Evolutionary conservation across 2,113 vertebrate species (phyloP), one percentile per base, ranked within the genome.

Genomic region (Paedocypris sp.): DNA sequence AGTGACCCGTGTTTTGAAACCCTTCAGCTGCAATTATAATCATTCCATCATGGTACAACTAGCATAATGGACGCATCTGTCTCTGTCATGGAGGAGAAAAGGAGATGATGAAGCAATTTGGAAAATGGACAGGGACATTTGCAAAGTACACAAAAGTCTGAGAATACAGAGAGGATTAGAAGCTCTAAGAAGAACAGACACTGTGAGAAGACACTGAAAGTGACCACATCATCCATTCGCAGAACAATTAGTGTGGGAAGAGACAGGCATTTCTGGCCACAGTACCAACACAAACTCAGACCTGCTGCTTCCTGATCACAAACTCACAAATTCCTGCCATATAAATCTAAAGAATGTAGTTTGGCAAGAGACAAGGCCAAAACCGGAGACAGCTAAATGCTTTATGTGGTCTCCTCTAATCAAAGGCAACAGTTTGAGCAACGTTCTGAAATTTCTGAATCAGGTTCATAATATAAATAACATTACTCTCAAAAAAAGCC

Each of bases 221-320:
- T 62, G 59, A 48, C 41, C 32, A 25, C 42, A 43, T 36, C 49
- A 13, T 60, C 57, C 47, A 62, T 67, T 63, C 57, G 59, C 26
- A 18, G n/a, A 33, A 41, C 60, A 38, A 63, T 58, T 13, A 46
- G 38, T 53, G 32, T 52, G 56, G 61, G 48, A 13, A 43, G 36
- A 29, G 12, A 19, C 7, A n/a, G 25, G 18, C 22, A 43, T 36
- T 43, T 57, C 53, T 7, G 53, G 53, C 42, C 53, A 43, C 39
- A 29, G 16, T 57, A 12, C 53, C 52, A 16, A 48, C 32, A 59
- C 12, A 32, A 4, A 36, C 7, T 16, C n/a, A 36, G 5, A 26
- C 9, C 20, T 41, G 3, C 23, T 46, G 11, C 1, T 13, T 15
- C 10, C 6, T n/a, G 2, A 10, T 9, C 16, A 10, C 22, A 23